These are phyloP conservation scores for Bombus superbus DNA, from an alignment of 1,140 invertebrate species.

Conservation along the genomic window DNA sequence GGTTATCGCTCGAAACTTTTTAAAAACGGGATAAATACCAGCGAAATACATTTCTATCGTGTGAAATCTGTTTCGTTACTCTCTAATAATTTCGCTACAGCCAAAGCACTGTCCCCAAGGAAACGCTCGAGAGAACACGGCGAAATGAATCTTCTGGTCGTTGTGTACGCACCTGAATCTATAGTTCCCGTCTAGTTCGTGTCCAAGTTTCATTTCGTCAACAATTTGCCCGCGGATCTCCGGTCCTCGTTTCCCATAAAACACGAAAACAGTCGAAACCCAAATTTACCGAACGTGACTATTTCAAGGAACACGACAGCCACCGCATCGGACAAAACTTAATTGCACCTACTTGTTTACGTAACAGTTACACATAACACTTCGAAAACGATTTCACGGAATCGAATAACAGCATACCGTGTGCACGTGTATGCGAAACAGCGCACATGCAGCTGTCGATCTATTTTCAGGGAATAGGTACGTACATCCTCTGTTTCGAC, in stretches of 20 bases:
- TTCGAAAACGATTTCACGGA: slow-evolving; percentile 27
- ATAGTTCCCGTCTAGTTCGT: neutral
- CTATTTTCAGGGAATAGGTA: slow-evolving; percentile 26
- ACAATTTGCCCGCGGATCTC: slow-evolving; percentile 16
- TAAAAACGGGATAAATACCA: neutral
- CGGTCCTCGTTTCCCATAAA: slow-evolving; percentile 26
- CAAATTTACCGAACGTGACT: slow-evolving; percentile 43
- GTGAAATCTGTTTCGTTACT: neutral
- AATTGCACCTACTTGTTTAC: slow-evolving; percentile 43
- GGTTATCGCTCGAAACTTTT: neutral
- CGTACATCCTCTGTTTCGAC: slow-evolving; percentile 2
- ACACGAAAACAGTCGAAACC: slow-evolving; percentile 16
- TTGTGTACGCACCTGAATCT: neutral
- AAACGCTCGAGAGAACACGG: neutral
- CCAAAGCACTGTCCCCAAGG: neutral
- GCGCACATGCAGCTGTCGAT: neutral
- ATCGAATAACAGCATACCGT: slow-evolving; percentile 27
- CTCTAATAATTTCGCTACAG: neutral
- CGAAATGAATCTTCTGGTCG: neutral
- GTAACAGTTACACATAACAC: slow-evolving; percentile 33
- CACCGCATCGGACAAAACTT: slow-evolving; percentile 27
- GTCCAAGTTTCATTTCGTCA: slow-evolving; percentile 16
- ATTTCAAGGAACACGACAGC: slow-evolving; percentile 22
- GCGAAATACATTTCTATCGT: neutral
- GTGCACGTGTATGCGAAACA: neutral